Base-by-base conservation (phyloP, 2,888 invertebrate genomes). In the Amorpha juglandis region DNA sequence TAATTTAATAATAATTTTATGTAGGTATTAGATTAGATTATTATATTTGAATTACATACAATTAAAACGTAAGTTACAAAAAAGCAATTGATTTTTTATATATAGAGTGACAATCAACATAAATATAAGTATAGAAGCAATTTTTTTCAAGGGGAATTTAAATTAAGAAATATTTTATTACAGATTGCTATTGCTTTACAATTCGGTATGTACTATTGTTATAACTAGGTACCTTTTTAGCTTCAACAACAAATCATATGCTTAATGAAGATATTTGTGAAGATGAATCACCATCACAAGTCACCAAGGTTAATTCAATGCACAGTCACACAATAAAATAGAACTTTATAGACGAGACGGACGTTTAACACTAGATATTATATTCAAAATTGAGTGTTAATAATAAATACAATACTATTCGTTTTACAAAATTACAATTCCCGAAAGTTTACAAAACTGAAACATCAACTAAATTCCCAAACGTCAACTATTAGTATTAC, bases 281-380 rank as follows among this genome's bases (percentile, higher is more conserved):
- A 72, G 81, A 82, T 82, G 82, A 82, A 77, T 82, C 82, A 82
- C 77, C 80, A 76, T 78, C 64, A 71, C 73, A 73, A 69, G 69
- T 71, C 70, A 71, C 68, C 48, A 62, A 63, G 67, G 55, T 68
- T 62, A 68, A 63, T n/a, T 27, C 52, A 63, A 38, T 50, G 51
- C 35, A 33, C 48, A 58, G 12, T 58, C 58, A 52, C 27, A 53
- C 45, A 9, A 33, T 27, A 19, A 16, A 33, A 45, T 55, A 27
- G 45, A 45, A 12, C 48, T 19, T 7, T 27, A 45, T 11, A 45
- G 27, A 6, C 11, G 8, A 45, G 16, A 53, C 11, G 45, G 11
- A 53, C 45, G 7, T 42, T 53, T 21, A 58, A 42, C 0, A 55
- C 35, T 42, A 11, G 19, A 58, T 19, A 58, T 42, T 42, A 42